These are phyloP conservation scores for Iselma pallidipennis DNA, from an alignment of 2,888 invertebrate species.

Conservation along the genomic window DNA sequence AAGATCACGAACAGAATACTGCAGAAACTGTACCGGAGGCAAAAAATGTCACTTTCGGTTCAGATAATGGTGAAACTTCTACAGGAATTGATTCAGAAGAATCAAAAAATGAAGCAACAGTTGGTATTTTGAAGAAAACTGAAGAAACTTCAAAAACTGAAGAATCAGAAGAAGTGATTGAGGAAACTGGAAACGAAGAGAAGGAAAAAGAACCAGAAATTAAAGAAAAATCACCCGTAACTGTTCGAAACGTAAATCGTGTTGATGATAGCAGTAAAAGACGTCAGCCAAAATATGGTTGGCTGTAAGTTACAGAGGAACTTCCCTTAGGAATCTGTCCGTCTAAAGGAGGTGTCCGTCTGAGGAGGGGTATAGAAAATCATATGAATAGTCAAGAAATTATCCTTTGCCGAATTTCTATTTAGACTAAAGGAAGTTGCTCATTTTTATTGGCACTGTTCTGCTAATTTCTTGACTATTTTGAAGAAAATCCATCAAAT, in stretches of 20 bases:
- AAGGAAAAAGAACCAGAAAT: neutral
- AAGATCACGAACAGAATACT: neutral
- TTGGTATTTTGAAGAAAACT: conserved; percentile 8
- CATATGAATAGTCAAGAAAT: neutral
- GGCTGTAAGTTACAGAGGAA: conserved; percentile 62
- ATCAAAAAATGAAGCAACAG: neutral
- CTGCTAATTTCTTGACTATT: neutral
- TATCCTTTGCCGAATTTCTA: neutral
- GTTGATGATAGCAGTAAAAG: conserved; percentile 62
- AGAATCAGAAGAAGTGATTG: conserved; percentile 2
- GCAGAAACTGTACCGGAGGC: conserved; percentile 7
- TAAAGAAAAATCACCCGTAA: conserved; percentile 34
- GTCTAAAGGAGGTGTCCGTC: no score
- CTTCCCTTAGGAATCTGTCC: no score
- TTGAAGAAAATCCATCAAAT: neutral
- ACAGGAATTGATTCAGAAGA: neutral
- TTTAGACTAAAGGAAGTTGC: neutral
- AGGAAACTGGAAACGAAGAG: neutral
- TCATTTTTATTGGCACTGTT: neutral
- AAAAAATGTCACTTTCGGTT: conserved; percentile 18
- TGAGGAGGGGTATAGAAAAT: no score
- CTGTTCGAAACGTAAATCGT: conserved; percentile 51
- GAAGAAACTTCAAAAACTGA: conserved; percentile 8
- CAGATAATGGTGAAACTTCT: neutral
- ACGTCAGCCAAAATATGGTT: conserved; percentile 64